These are phyloP conservation scores for Epizoanthus fatuus DNA, from an alignment of 92 coral and sea anemone species.

Conservation along the genomic window DNA sequence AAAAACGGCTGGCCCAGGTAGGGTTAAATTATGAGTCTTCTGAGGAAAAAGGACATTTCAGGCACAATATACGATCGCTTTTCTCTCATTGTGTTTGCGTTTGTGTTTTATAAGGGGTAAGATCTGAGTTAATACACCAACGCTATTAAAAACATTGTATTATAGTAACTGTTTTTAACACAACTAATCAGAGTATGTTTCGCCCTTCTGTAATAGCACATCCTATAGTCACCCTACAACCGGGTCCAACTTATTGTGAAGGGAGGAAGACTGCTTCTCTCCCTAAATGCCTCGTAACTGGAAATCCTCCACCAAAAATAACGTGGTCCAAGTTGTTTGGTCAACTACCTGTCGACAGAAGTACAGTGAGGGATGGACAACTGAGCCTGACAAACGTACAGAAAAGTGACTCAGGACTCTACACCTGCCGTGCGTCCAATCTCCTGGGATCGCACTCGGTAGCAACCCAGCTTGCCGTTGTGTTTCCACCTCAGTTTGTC, in stretches of 20 bases:
- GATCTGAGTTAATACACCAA: too few species aligned
- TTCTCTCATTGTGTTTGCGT: too few species aligned
- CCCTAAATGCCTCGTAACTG: neutral
- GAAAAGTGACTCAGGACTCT: neutral
- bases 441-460: neutral
- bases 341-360: neutral
- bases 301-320: neutral
- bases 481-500: neutral
- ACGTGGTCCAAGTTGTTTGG: neutral
- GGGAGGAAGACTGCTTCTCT: neutral
- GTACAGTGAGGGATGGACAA: neutral
- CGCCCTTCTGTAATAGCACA: neutral
- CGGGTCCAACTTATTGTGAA: neutral
- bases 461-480: neutral
- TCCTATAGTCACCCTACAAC: neutral
- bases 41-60: too few species aligned
- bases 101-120: too few species aligned
- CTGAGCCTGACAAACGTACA: neutral
- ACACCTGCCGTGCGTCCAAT: neutral
- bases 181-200: neutral
- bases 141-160: too few species aligned
- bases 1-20: too few species aligned
- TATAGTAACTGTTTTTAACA: neutral
- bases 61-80: too few species aligned
- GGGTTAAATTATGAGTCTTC: too few species aligned